Conservation (phyloP, 2,113 vertebrate species). For the Seriola rivoliana region DNA sequence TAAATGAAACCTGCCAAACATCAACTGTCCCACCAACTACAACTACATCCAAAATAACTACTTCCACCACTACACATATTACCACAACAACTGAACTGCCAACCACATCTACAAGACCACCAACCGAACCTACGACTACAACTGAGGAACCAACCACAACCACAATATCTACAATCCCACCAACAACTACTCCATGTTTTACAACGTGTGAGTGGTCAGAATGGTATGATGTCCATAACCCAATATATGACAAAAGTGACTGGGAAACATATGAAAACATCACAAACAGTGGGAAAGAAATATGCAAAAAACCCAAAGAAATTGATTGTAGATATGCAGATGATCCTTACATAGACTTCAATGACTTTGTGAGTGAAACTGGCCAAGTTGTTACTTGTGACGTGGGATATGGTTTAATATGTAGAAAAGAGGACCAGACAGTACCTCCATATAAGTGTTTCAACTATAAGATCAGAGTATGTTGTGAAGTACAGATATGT, state of each 20-base stretch:
- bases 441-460: constrained; percentile 18
- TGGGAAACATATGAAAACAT: constrained; percentile 76
- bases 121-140: not conserved
- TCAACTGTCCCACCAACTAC: not conserved
- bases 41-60: not conserved
- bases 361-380: constrained; percentile 1
- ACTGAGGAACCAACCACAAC: not conserved
- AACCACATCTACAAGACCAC: not conserved
- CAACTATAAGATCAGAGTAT: constrained; percentile 67
- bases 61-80: not conserved
- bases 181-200: constrained; percentile 23
- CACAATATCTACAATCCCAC: not conserved
- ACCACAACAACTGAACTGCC: not conserved
- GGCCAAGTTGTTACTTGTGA: constrained; percentile 58
- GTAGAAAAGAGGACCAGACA: constrained; percentile 48
- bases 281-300: constrained; percentile 20
- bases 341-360: not conserved
- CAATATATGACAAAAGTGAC: constrained; percentile 38
- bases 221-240: constrained; percentile 66
- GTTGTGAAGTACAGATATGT: constrained; percentile 19
- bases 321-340: constrained; percentile 37
- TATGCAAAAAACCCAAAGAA: constrained; percentile 29
- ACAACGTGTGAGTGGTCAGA: constrained; percentile 60
- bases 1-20: constrained; percentile 35
- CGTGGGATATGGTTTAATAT: constrained; percentile 38